Evolutionary conservation across 2,113 vertebrate genomes (phyloP).

Genomic region (Ellobius talpinus): DNA sequence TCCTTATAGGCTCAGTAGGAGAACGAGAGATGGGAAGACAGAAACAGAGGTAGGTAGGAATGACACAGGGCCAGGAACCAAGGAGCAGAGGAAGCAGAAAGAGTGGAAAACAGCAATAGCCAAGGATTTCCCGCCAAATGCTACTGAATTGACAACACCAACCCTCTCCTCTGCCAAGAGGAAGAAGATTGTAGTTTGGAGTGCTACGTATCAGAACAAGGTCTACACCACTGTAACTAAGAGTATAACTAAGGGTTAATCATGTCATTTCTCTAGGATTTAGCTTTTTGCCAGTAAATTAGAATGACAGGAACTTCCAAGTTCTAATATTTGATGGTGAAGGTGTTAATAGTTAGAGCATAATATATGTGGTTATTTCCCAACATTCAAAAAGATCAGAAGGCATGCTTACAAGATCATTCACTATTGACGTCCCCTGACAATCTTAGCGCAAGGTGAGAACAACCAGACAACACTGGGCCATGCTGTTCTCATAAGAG

Average conservation of each 20-base stretch:
- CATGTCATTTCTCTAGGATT: constrained; percentile 38
- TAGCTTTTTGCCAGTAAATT: background rate
- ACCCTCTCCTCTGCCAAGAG: background rate
- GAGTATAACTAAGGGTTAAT: background rate
- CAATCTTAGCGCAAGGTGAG: background rate
- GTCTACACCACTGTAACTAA: background rate
- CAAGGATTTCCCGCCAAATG: background rate
- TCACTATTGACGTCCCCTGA: background rate
- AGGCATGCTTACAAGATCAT: background rate
- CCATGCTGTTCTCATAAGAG: background rate
- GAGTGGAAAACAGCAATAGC: background rate
- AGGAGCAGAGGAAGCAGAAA: background rate
- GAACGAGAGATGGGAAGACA: background rate
- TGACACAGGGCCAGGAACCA: background rate
- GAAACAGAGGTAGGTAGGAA: background rate
- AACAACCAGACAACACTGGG: background rate
- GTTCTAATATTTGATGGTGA: constrained; percentile 36
- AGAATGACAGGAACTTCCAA: background rate
- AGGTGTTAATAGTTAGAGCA: background rate
- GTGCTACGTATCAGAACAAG: background rate
- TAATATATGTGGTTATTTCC: background rate
- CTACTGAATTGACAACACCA: background rate
- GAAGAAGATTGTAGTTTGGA: background rate
- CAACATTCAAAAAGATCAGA: background rate
- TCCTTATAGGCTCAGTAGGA: background rate